Conservation (phyloP, 2,888 invertebrate genomes). For the Torymus aiolomorphi region DNA sequence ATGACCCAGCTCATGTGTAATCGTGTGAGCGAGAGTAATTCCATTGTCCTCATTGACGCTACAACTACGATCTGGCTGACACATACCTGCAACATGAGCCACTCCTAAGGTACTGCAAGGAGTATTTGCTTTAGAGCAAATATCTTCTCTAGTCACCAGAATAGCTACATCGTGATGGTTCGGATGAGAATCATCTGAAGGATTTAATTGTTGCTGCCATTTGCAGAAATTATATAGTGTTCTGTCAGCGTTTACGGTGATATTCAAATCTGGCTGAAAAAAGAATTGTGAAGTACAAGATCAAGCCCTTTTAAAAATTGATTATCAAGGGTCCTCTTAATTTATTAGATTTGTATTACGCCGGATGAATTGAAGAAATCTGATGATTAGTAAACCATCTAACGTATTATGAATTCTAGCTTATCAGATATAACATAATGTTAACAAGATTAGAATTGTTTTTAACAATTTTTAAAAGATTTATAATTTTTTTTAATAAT, state of each 20-base stretch:
- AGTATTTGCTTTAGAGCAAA: constrained; percentile 76
- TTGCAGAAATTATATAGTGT: constrained; percentile 90
- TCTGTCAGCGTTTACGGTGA: constrained; percentile 88
- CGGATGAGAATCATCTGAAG: constrained; percentile 86
- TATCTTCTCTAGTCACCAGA: constrained; percentile 84
- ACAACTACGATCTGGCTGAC: constrained; percentile 80
- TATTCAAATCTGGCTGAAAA: constrained; percentile 80
- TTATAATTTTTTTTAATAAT: too few relatives aligned
- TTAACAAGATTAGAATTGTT: too few relatives aligned
- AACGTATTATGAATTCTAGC: too few relatives aligned
- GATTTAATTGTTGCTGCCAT: constrained; percentile 84
- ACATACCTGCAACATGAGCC: constrained; percentile 82
- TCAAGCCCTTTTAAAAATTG: neutral
- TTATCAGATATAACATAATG: too few relatives aligned
- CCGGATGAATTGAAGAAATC: too few relatives aligned
- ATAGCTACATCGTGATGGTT: constrained; percentile 94
- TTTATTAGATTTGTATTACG: too few relatives aligned
- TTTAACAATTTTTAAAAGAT: too few relatives aligned
- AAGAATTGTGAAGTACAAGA: neutral
- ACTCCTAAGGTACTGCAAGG: constrained; percentile 81
- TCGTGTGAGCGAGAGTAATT: constrained; percentile 80
- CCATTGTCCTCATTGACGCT: constrained; percentile 84
- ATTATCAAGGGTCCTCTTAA: too few relatives aligned
- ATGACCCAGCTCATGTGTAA: constrained; percentile 84
- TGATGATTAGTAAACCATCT: too few relatives aligned